Evolutionary conservation across 2,888 invertebrate species (phyloP).

Genomic region (Tolmerus cingulatus): DNA sequence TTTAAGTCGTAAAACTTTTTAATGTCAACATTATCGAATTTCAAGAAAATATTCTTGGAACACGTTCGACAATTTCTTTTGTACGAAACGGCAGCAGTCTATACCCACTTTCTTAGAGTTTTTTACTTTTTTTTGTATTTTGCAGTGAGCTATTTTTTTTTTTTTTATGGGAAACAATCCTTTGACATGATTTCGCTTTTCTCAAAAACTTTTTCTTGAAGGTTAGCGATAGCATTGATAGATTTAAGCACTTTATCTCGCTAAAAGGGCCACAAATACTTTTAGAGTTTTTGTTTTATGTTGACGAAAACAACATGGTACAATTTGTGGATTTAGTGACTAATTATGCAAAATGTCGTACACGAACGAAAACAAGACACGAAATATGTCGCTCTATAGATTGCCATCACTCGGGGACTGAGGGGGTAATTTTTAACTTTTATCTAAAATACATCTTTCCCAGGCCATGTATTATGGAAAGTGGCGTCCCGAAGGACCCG

Average conservation of each 20-base stretch:
- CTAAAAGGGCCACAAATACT: not conserved
- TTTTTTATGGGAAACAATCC: not conserved
- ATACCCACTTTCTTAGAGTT: not conserved
- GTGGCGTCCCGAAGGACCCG: not conserved
- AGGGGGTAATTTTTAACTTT: not conserved
- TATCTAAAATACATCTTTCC: conserved; percentile 8
- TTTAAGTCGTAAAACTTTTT: conserved; percentile 42
- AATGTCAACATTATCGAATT: conserved; percentile 39
- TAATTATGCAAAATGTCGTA: not conserved
- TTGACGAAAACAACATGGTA: not conserved
- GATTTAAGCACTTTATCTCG: not conserved
- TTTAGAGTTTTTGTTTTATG: not conserved
- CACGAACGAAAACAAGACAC: not conserved
- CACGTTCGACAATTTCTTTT: conserved; percentile 44
- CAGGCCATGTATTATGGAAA: conserved; percentile 20
- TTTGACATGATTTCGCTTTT: not conserved
- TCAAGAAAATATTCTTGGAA: conserved; percentile 35
- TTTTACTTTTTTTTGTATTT: not conserved
- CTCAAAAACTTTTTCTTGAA: not conserved
- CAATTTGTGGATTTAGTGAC: not conserved
- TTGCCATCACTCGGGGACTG: not conserved
- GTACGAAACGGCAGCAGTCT: not conserved
- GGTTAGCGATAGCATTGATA: not conserved
- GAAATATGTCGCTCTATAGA: not conserved
- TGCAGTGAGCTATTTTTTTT: not conserved